Evolutionary conservation across 2,797 vertebrate genomes (phyloP), one percentile per base, ranked within the genome.

Genomic region (Sciaenops ocellatus): DNA sequence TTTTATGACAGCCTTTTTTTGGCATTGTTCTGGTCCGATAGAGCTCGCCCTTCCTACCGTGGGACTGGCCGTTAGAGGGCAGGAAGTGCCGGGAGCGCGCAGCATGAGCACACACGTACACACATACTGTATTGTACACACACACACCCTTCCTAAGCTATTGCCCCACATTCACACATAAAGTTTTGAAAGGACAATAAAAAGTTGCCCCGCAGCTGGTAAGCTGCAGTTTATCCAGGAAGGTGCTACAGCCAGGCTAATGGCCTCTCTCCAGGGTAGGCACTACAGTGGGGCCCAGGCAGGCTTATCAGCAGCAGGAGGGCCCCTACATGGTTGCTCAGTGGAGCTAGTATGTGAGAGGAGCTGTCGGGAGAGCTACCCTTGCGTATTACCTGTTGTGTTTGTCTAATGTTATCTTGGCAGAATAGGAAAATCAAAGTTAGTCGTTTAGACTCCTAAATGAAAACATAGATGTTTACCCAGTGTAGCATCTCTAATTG

Each of bases 1-100:
- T 94, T 94, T 94, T 92, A 89, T 83, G 89, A 87, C 88, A 78
- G 90, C 83, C 86, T 91, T 92, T 92, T 90, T 93, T 92, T 91
- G 89, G 89, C 85, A 92, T 94, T 95, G 92, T 93, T 95, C 92
- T 92, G 85, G 89, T 92, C 87, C 54, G 78, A 73, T 89, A 89
- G 88, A 88, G 84, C 89, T 89, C 74, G 8, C 88, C 86, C 89
- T 92, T 79, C 87, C 92, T 89, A 91, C 92, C 90, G 84, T 94
- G 93, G 92, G 93, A 95, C 92, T 83, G 73, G 80, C 89, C 82
- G 73, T 93, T 93, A 93, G 89, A 80, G 75, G 83, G 88, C 93
- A 95, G 94, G 93, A 95, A 95, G 90, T 89, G 89, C 88, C 73
- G 73, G 83, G 83, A 92, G 90, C 76, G 73, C 79, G 71, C 93